Evolutionary conservation across 2,113 vertebrate species (phyloP), one percentile per base, ranked within the genome.

Genomic region (Saccopteryx leptura): DNA sequence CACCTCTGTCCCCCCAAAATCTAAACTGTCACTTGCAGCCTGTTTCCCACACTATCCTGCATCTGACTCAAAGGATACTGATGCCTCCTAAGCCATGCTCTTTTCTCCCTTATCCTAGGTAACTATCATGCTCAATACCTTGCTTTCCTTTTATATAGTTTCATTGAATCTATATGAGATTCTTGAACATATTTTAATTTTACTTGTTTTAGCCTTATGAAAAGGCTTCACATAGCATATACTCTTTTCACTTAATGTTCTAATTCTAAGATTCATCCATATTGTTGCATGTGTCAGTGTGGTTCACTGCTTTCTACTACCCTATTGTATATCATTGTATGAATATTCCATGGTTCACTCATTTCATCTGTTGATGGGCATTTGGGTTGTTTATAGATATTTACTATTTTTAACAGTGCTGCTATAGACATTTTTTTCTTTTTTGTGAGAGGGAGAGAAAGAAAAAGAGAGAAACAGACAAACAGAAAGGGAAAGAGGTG

Each of bases 131-230:
- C 69, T 31, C 17, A 90, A 86, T 88, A 24, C 9, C 21, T 86
- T 86, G 46, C 66, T 93, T 85, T 48, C 52, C 28, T 81, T 90
- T 61, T 61, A 69, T 68, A 69, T 33, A 84, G 46, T 58, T 82
- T 76, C 46, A 18, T 14, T 79, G 33, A 83, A n/a, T 66, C 33
- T 76, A 7, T 58, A 19, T 86, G 58, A 56, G 3, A 74, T 81
- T 95, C 24, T 69, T 90, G 14, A 85, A 31, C 10, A 46, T 90
- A 48, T 50, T 85, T 80, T 86, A 26, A 79, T 89, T 92, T 81
- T 75, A 75, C 39, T 66, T 79, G 7, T 72, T 88, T 96, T 48
- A 66, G 33, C 65, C 88, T 61, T 80, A 75, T 81, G 50, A 81
- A 92, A 95, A 86, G 26, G 2, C 5, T 75, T 93, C 54, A 75